Evolutionary conservation across 2,113 vertebrate species (phyloP).

Genomic region (Cariama cristata): DNA sequence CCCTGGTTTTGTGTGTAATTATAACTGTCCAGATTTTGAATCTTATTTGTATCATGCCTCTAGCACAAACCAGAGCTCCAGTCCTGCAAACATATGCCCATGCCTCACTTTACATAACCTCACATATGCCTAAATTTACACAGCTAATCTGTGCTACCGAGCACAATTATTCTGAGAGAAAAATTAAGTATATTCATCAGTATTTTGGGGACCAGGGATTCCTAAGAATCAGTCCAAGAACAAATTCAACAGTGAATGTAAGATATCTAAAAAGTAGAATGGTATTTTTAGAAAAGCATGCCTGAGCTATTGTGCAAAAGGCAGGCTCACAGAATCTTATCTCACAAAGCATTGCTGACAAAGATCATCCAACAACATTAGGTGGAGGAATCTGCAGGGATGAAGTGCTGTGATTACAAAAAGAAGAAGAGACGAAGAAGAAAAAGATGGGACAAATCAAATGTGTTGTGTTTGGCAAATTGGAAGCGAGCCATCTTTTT

Average conservation of each 20-base stretch:
- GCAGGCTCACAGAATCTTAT: background rate
- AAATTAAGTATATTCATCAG: background rate
- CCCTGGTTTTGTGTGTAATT: background rate
- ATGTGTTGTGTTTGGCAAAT: constrained; percentile 6
- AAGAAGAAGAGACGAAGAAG: background rate
- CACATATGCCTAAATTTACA: constrained; percentile 10
- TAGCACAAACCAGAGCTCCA: constrained; percentile 14
- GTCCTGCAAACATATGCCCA: constrained; percentile 33
- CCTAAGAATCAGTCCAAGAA: background rate
- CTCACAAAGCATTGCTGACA: constrained; percentile 25
- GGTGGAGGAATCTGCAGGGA: background rate
- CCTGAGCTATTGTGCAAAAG: background rate
- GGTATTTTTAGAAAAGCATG: constrained; percentile 1
- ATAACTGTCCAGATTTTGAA: constrained; percentile 9
- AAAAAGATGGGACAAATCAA: background rate
- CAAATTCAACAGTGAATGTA: background rate
- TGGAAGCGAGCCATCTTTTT: constrained; percentile 29
- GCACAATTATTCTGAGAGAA: background rate
- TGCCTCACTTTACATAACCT: constrained; percentile 36
- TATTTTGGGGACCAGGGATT: background rate
- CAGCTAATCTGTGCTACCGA: background rate
- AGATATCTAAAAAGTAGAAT: background rate
- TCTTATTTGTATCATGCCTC: background rate
- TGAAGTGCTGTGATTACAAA: background rate
- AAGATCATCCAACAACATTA: constrained; percentile 9